Evolutionary conservation across 2,113 vertebrate species (phyloP).

Genomic region (Fulica atra): DNA sequence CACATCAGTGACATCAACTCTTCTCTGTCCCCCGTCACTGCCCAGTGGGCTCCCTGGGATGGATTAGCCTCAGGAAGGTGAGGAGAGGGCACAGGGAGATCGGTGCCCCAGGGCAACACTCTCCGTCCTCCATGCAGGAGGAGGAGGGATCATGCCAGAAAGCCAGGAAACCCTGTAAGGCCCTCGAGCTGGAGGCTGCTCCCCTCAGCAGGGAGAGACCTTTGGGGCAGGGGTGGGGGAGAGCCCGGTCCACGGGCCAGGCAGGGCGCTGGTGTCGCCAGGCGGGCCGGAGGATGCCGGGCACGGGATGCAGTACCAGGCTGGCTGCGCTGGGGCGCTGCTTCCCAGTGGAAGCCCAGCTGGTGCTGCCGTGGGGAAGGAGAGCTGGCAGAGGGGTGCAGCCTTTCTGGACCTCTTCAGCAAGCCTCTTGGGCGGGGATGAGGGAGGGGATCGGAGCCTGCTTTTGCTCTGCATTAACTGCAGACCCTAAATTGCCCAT

Average conservation of each 20-base stretch:
- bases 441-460: background rate
- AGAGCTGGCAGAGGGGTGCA: background rate
- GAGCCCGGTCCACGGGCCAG: background rate
- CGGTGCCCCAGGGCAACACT: background rate
- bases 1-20: background rate
- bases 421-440: background rate
- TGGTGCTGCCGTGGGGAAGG: background rate
- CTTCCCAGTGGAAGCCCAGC: slow-evolving; percentile 7
- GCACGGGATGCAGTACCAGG: background rate
- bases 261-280: too few species aligned
- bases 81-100: background rate
- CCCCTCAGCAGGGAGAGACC: background rate
- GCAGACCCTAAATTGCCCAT: background rate
- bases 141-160: too few species aligned
- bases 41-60: background rate
- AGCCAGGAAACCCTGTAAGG: background rate
- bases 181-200: background rate
- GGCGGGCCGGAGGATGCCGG: background rate
- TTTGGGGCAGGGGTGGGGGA: background rate
- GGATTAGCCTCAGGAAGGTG: background rate
- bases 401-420: slow-evolving; percentile 1
- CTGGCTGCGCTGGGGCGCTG: background rate
- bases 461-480: background rate
- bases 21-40: background rate
- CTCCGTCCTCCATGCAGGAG: background rate